These are phyloP conservation scores for Oryzias javanicus DNA, from an alignment of 2,113 vertebrate species.

Conservation along the genomic window DNA sequence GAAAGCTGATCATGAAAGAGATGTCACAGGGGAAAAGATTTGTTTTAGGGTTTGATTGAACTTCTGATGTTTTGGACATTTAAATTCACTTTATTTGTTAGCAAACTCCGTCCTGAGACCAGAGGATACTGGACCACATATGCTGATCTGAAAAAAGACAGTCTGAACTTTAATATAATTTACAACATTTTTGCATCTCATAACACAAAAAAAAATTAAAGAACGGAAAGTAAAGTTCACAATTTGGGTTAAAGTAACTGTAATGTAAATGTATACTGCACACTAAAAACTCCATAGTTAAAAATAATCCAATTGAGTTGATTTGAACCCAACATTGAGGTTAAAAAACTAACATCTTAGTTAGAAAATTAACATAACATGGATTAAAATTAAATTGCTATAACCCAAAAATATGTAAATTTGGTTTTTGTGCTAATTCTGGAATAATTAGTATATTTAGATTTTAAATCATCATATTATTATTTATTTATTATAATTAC, in stretches of 20 bases:
- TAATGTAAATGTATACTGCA: too few species aligned
- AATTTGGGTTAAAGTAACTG: too few species aligned
- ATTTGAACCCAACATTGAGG: too few species aligned
- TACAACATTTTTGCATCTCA: not conserved
- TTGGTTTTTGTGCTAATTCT: too few species aligned
- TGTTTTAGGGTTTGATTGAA: slow-evolving; percentile 28
- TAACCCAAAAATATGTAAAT: too few species aligned
- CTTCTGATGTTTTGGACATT: slow-evolving; percentile 23
- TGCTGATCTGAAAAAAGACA: slow-evolving; percentile 25
- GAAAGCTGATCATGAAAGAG: slow-evolving; percentile 36
- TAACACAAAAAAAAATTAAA: not conserved
- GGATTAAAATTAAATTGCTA: not conserved
- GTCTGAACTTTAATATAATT: slow-evolving; percentile 11
- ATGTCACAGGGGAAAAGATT: slow-evolving; percentile 42
- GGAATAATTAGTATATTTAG: too few species aligned
- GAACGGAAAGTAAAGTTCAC: too few species aligned
- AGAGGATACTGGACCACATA: slow-evolving; percentile 12
- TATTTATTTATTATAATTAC: too few species aligned
- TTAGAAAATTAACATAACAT: not conserved
- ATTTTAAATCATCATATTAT: too few species aligned
- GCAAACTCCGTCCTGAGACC: slow-evolving; percentile 15
- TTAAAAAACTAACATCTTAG: too few species aligned
- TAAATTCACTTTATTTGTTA: slow-evolving; percentile 16
- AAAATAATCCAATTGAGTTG: too few species aligned
- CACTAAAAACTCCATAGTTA: too few species aligned